A percentile compares a stretch with the other conserved stretches of the same genome.
These are phyloP conservation scores for Pelosia muscerda DNA, from an alignment of 2,888 invertebrate genomes.

Conservation along the genomic window DNA sequence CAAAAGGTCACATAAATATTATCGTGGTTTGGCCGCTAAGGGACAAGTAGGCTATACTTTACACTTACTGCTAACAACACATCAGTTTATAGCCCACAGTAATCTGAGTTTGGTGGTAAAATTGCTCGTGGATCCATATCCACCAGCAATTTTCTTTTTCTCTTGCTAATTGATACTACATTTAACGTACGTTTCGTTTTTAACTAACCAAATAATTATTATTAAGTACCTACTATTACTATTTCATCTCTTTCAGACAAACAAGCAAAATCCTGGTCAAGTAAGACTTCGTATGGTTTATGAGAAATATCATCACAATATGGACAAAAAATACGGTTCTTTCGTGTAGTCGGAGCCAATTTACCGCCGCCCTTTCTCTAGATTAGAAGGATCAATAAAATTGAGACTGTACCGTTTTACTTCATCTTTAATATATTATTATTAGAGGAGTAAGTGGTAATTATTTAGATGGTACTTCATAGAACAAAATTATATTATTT, in stretches of 20 bases:
- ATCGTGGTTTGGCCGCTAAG: too few species aligned
- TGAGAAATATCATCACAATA: background rate
- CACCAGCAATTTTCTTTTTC: too few species aligned
- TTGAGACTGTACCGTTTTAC: slow-evolving; percentile 27
- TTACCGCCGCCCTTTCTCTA: slow-evolving; percentile 31
- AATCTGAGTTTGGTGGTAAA: too few species aligned
- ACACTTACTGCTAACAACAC: too few species aligned
- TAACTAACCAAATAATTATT: too few species aligned
- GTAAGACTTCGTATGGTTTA: slow-evolving; percentile 7
- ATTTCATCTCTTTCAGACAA: background rate
- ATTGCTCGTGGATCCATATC: too few species aligned
- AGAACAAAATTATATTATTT: background rate
- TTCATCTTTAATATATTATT: slow-evolving; percentile 34
- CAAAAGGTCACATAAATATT: background rate
- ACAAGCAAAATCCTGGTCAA: background rate
- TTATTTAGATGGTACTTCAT: slow-evolving; percentile 25
- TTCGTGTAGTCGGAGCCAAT: slow-evolving; percentile 41
- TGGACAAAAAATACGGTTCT: slow-evolving; percentile 18
- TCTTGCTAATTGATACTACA: too few species aligned
- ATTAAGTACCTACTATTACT: too few species aligned
- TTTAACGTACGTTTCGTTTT: too few species aligned
- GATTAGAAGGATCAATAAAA: slow-evolving; percentile 49
- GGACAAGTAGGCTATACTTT: too few species aligned
- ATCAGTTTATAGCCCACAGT: too few species aligned
- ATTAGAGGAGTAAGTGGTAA: slow-evolving; percentile 43